These are phyloP conservation scores for Aplysia californica DNA, from an alignment of 1,140 invertebrate genomes.

Conservation along the genomic window DNA sequence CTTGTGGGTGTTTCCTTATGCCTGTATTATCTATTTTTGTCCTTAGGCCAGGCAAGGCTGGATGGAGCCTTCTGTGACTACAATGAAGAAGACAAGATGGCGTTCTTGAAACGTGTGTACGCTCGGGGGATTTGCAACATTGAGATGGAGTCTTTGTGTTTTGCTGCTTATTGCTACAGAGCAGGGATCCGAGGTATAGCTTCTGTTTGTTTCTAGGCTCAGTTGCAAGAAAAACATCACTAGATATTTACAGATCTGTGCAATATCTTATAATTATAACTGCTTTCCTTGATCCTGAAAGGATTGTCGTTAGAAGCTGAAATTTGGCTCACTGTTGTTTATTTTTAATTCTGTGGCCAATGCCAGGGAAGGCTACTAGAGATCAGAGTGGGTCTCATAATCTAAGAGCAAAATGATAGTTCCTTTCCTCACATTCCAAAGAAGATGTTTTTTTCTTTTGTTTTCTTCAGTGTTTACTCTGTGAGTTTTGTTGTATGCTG, in stretches of 20 bases:
- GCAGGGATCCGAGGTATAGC: conserved; percentile 31
- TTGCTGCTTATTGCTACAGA: conserved; percentile 93
- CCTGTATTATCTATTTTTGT: no score
- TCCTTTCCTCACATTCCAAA: not conserved
- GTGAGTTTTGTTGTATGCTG: no score
- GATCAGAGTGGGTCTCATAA: not conserved
- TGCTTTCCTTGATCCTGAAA: not conserved
- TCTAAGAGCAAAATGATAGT: no score
- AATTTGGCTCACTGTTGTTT: not conserved
- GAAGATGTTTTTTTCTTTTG: not conserved
- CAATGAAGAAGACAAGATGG: conserved; percentile 88
- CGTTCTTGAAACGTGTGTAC: conserved; percentile 84
- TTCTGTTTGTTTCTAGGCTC: not conserved
- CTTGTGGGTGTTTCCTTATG: no score
- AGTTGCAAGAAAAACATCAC: not conserved
- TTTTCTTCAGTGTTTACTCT: no score
- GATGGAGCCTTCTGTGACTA: conserved; percentile 99
- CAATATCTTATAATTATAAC: not conserved
- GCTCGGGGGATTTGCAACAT: conserved; percentile 92
- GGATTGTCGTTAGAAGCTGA: not conserved
- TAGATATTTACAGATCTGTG: not conserved
- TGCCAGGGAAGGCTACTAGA: not conserved
- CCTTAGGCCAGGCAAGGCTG: conserved; percentile 83
- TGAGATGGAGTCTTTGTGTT: conserved; percentile 96
- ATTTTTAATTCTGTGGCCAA: not conserved